Evolutionary conservation across 2,797 vertebrate species (phyloP), one percentile per base, ranked within the genome.

Genomic region (Syngnathus rostellatus): DNA sequence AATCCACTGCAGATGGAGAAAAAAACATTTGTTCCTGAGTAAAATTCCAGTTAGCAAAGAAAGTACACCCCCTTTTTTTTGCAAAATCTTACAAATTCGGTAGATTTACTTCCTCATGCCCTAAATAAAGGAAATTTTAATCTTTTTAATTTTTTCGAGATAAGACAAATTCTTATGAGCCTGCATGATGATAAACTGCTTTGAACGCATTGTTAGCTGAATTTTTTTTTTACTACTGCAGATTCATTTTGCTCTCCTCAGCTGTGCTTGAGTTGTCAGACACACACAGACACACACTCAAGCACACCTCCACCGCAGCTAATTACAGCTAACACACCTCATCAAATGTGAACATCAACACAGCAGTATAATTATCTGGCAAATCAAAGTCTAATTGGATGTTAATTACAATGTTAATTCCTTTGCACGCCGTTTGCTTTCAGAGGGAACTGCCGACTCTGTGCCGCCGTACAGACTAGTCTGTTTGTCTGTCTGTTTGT

Each of bases 371-470:
- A 89, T 89, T 90, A 84, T 83, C 80, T 80, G 76, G 79, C 84
- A 80, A 88, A 88, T 89, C 84, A 85, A 79, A 86, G 77, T 83
- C 73, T 85, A 89, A 89, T 87, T 83, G 77, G 75, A 77, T 90
- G 85, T 84, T 88, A 87, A 90, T 90, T 86, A 80, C 69, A 84
- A 88, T 86, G 86, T 89, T 88, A 89, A 90, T 90, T 86, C 78
- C 68, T 75, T 77, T 80, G 78, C 81, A 83, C 67, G 68, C 71
- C 62, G 19, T 77, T 84, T 85, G 81, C 81, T 87, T 89, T 53
- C n/a, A 10, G n/a, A 31, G 7, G 55, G 25, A 58, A 17, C 12
- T 14, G 14, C 31, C 31, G 25, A 37, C 7, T 2, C 14, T 16
- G 8, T 12, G 12, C 7, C 55, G 31, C 12, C 31, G 7, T 37